Conservation (phyloP, 2,113 vertebrate genomes). For the Cyprinodon tularosa region DNA sequence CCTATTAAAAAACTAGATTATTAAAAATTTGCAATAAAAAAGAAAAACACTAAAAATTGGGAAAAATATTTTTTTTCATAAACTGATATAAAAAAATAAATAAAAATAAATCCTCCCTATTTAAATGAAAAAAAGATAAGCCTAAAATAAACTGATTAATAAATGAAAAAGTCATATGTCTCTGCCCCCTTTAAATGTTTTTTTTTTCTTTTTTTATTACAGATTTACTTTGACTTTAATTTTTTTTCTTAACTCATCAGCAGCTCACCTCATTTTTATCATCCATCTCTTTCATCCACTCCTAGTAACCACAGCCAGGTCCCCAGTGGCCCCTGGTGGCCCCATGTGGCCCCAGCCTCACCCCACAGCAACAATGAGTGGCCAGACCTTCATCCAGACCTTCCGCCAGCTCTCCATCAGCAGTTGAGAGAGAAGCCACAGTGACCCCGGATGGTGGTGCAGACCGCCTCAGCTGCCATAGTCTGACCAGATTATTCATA, state of each 20-base stretch:
- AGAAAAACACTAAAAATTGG: neutral
- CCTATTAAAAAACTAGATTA: neutral
- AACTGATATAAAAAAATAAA: no score
- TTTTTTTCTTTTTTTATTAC: neutral
- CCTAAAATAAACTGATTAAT: neutral
- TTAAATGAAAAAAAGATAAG: no score
- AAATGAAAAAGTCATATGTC: neutral
- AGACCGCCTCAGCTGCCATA: neutral
- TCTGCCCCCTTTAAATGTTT: neutral
- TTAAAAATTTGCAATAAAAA: neutral
- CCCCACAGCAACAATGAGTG: conserved; percentile 47
- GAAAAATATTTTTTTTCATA: neutral
- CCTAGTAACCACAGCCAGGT: conserved; percentile 28
- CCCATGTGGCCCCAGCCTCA: conserved; percentile 41
- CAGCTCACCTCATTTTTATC: neutral
- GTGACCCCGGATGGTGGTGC: conserved; percentile 17
- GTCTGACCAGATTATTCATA: neutral
- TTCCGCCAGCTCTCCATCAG: conserved; percentile 32
- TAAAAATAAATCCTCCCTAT: no score
- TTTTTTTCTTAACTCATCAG: neutral
- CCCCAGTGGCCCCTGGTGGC: neutral
- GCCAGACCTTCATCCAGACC: conserved; percentile 45
- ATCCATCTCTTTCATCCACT: neutral
- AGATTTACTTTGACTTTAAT: neutral
- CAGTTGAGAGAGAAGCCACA: conserved; percentile 53